Evolutionary conservation across 1,140 invertebrate species (phyloP), one percentile per base, ranked within the genome.

Genomic region (Zaprionus ornatus): DNA sequence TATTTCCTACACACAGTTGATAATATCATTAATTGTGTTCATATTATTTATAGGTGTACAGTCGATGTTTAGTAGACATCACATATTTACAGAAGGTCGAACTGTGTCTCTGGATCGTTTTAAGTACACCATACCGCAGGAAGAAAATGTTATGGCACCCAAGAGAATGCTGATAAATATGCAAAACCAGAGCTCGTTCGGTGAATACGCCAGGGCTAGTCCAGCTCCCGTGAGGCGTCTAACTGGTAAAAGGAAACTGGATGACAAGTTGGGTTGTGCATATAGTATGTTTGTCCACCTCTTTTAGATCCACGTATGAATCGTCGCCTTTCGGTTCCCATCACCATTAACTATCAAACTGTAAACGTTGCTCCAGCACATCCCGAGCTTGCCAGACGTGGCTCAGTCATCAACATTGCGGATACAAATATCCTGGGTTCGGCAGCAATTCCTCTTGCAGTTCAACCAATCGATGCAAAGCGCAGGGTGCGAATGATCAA

Each of bases 401-500:
- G 76, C 37, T 90, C 85, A 2, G 72, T 82, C 15, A 79, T 86
- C 52, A 85, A 79, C 61, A 50, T 85, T 19, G 56, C 75, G 23
- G 82, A 70, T 15, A 59, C 65, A 35, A 63, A 10, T 23, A 45
- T 23, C 23, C 15, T n/a, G 17, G 42, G 59, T 15, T 10, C 25
- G 19, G 42, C 66, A 13, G 10, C 55, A 52, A 45, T 54, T 7
- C 27, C 70, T 2, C 23, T 37, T n/a, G 23, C 37, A 35, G 15
- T 55, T 13, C 23, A 19, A 15, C n/a, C 29, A 1, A 37, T 50
- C 15, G 86, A 88, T 27, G 17, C 42, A 4, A 92, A 92, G 59
- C 77, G 91, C 4, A 77, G 91, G 19, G 91, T 92, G 3, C 90
- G 91, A 29, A 92, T 92, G 91, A 92, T 92, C n/a, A 92, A 92